Evolutionary conservation across 2,888 invertebrate genomes (phyloP).

Genomic region (Caenorhabditis sinica): DNA sequence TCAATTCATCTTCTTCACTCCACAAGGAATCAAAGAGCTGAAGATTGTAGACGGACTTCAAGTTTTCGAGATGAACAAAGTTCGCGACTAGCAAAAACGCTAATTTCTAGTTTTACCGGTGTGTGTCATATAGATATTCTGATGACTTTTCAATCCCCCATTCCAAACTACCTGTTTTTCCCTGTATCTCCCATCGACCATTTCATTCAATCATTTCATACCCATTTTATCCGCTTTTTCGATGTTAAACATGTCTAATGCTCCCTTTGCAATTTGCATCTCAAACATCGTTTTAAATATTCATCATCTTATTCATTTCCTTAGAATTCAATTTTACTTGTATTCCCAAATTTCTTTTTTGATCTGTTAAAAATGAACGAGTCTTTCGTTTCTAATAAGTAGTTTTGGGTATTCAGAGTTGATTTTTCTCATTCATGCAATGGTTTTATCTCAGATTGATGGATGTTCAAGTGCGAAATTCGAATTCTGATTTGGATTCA

Average conservation of each 20-base stretch:
- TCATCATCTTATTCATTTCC: background rate
- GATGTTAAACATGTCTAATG: conserved; percentile 1
- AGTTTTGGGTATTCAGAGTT: background rate
- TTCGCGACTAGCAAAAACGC: conserved; percentile 48
- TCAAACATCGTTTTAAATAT: too few species aligned
- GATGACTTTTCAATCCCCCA: too few species aligned
- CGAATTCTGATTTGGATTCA: too few species aligned
- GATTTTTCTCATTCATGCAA: background rate
- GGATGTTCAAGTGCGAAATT: background rate
- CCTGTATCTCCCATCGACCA: background rate
- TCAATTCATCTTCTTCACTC: conserved; percentile 83
- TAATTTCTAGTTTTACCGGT: too few species aligned
- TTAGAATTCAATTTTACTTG: background rate
- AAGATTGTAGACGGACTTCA: conserved; percentile 67
- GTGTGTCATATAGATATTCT: too few species aligned
- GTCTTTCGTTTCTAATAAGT: background rate
- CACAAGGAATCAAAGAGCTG: conserved; percentile 80
- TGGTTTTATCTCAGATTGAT: background rate
- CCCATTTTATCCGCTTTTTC: conserved; percentile 5
- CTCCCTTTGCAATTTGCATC: background rate
- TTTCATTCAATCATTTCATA: background rate
- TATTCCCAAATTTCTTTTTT: background rate
- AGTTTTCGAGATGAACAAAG: conserved; percentile 73
- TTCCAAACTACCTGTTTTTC: too few species aligned
- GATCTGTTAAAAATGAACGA: conserved; percentile 4